A percentile compares a stretch with the other conserved stretches of the same genome.
These are phyloP conservation scores for Panulirus ornatus DNA, from an alignment of 1,140 invertebrate genomes.

Conservation along the genomic window DNA sequence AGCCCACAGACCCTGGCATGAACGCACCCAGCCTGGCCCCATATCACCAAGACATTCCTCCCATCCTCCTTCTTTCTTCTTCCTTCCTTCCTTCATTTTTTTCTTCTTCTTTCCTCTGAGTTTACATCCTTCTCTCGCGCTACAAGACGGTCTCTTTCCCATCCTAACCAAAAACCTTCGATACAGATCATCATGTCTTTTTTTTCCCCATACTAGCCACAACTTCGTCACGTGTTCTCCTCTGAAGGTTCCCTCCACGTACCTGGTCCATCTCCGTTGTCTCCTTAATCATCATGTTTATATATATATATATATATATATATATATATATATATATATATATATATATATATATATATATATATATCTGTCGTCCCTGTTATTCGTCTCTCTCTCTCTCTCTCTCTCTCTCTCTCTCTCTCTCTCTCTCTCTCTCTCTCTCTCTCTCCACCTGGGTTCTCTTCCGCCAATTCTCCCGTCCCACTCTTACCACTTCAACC, in stretches of 20 bases:
- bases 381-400: neutral
- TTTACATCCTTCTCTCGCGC: neutral
- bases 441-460: too few species aligned
- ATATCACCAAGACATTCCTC: neutral
- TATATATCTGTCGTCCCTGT: too few species aligned
- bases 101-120: neutral
- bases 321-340: neutral
- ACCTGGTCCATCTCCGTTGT: neutral
- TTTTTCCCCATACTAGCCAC: neutral
- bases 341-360: neutral
- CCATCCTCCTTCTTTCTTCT: neutral
- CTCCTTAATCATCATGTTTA: neutral
- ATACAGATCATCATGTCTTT: neutral
- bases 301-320: neutral
- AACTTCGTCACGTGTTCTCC: neutral
- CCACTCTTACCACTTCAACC: neutral
- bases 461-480: neutral
- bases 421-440: slow-evolving; percentile 17
- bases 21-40: too few species aligned
- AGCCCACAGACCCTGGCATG: neutral
- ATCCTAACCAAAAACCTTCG: neutral
- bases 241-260: neutral
- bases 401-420: slow-evolving; percentile 6
- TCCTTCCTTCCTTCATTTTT: too few species aligned
- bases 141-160: neutral